Evolutionary conservation across 2,113 vertebrate species (phyloP).

Genomic region (Cyanocitta stelleri): DNA sequence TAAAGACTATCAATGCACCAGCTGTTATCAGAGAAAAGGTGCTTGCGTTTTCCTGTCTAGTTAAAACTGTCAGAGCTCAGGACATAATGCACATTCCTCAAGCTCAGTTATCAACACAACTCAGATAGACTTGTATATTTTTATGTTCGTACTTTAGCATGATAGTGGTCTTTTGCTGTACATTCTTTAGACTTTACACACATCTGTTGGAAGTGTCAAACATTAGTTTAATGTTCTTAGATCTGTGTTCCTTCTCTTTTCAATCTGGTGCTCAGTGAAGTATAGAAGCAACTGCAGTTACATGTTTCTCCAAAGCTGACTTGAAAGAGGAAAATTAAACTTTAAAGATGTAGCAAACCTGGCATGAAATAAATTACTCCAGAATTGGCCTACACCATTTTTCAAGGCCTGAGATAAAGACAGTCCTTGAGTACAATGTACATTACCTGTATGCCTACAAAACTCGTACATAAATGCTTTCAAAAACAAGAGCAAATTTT

Average conservation of each 20-base stretch:
- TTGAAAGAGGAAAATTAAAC: neutral
- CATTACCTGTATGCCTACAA: neutral
- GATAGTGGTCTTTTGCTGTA: neutral
- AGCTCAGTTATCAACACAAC: neutral
- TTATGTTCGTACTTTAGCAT: slow-evolving; percentile 14
- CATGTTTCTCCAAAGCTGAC: neutral
- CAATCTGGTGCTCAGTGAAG: neutral
- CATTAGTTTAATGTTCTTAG: neutral
- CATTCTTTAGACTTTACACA: slow-evolving; percentile 30
- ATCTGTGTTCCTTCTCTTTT: neutral
- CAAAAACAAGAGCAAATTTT: neutral
- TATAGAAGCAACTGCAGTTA: neutral
- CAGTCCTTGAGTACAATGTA: neutral
- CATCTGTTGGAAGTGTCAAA: neutral
- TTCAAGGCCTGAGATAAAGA: neutral
- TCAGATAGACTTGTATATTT: slow-evolving; percentile 18
- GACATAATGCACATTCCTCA: slow-evolving; percentile 28
- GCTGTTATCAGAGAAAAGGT: slow-evolving; percentile 12
- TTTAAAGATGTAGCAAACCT: neutral
- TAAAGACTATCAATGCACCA: neutral
- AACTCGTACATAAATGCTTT: neutral
- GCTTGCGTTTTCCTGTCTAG: slow-evolving; percentile 8
- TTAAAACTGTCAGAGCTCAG: slow-evolving; percentile 32
- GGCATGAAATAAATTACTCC: neutral
- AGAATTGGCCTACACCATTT: neutral